Evolutionary conservation across 2,113 vertebrate genomes (phyloP).

Genomic region (Leucopsar rothschildi): DNA sequence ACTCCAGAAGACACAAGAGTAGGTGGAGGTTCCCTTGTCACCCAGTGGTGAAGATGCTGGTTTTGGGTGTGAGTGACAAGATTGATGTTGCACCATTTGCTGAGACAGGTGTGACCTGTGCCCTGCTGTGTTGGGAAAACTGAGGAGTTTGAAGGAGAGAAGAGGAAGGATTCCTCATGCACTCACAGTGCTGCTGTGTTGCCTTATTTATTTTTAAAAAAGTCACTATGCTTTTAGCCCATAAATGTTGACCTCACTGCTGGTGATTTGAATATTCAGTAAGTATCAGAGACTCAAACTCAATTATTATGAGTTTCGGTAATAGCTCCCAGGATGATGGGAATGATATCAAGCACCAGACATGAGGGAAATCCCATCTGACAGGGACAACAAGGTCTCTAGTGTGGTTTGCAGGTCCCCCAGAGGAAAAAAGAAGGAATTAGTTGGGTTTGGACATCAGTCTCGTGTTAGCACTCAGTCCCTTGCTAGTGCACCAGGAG

Average conservation of each 20-base stretch:
- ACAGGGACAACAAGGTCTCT: not conserved
- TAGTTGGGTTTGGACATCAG: fast-evolving
- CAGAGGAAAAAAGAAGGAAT: not conserved
- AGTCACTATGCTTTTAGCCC: not conserved
- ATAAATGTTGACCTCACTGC: not conserved
- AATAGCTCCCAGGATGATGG: not conserved
- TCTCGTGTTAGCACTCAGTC: too few relatives aligned
- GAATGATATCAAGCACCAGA: not conserved
- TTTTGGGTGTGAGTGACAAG: not conserved
- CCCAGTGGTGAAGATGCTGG: not conserved
- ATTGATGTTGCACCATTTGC: not conserved
- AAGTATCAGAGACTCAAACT: not conserved
- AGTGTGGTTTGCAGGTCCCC: not conserved
- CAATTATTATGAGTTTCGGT: not conserved
- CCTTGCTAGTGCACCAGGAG: not conserved
- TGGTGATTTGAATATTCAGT: not conserved
- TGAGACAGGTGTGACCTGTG: fast-evolving
- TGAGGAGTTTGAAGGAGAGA: not conserved
- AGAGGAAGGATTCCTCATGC: not conserved
- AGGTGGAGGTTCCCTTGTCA: not conserved
- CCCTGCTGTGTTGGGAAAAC: fast-evolving
- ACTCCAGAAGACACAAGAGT: not conserved
- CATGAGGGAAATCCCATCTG: not conserved
- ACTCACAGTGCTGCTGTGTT: not conserved
- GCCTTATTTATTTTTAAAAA: not conserved